Evolutionary conservation across 2,888 invertebrate species (phyloP), one percentile per base, ranked within the genome.

Genomic region (Drosophila neotestacea): DNA sequence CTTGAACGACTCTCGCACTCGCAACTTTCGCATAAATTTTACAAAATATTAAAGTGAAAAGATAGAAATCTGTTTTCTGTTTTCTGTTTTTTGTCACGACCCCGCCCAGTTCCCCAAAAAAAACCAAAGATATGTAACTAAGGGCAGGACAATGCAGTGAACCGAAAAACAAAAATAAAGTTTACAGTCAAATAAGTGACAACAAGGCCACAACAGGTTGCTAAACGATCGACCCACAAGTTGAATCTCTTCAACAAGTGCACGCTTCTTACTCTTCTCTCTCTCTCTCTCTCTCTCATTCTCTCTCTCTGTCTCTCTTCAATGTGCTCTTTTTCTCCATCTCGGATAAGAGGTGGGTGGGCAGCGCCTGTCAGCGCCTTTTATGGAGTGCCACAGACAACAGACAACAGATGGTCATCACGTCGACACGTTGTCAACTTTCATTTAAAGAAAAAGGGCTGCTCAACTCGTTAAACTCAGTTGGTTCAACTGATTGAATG

Each of bases 401-500:
- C 27, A 51, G 13, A 27, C 59, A 75, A 70, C 84, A 85, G 79
- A 85, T 85, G 84, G 86, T 81, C 88, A 74, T 59, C 70, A 72
- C 63, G 76, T 73, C 72, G 66, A 61, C 79, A 70, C 73, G 75
- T 70, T 84, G 88, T 85, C 81, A 80, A 85, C 84, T 85, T 88
- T 88, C 83, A 68, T 83, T 79, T 73, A 69, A 51, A 28, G 30
- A 28, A 30, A 47, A 47, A 66, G 74, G 74, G 65, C 79, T 16
- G n/a, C 30, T 13, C 39, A 28, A 41, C 16, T 27, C 36, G 44
- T 13, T 41, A 27, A 41, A n/a, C 16, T 32, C 22, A 42, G 42
- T 60, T 60, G 38, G n/a, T 48, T 51, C 54, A 13, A 47, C 54
- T 41, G 42, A 27, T 55, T 62, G 50, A 56, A 44, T 52, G 60